Percentiles rank a stretch among this genome's conserved stretches.
These are phyloP conservation scores for Stegodyphus mimosarum DNA, from an alignment of 1,140 invertebrate genomes.

Conservation along the genomic window DNA sequence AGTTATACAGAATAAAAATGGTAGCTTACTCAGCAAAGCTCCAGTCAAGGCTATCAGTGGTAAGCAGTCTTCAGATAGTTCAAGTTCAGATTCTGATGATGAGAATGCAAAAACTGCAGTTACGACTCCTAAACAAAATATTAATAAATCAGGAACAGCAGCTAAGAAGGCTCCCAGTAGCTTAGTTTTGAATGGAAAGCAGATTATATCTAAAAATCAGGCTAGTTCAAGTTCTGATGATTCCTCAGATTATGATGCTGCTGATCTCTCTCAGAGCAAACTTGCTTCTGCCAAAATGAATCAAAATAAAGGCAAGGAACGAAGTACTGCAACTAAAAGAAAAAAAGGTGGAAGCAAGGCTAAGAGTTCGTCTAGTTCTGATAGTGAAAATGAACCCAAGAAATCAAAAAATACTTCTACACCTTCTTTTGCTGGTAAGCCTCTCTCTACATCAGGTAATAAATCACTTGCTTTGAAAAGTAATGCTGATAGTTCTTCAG, in stretches of 20 bases:
- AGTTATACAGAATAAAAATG: neutral
- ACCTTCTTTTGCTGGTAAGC: no score
- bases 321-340: neutral
- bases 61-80: neutral
- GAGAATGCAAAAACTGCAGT: neutral
- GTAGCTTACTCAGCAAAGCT: neutral
- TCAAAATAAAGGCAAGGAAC: neutral
- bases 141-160: neutral
- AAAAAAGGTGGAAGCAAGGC: neutral
- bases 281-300: neutral
- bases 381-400: neutral
- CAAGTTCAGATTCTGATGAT: constrained; percentile 10
- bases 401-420: neutral
- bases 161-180: neutral
- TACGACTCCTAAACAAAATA: neutral
- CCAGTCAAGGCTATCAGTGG: neutral
- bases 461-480: no score
- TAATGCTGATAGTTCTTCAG: no score
- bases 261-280: neutral
- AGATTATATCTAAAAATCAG: neutral
- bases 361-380: neutral
- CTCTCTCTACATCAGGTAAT: no score
- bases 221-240: neutral
- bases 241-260: neutral
- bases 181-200: constrained; percentile 20